These are phyloP conservation scores for Monoplex corrugatus DNA, from an alignment of 2,888 invertebrate species.

Conservation along the genomic window DNA sequence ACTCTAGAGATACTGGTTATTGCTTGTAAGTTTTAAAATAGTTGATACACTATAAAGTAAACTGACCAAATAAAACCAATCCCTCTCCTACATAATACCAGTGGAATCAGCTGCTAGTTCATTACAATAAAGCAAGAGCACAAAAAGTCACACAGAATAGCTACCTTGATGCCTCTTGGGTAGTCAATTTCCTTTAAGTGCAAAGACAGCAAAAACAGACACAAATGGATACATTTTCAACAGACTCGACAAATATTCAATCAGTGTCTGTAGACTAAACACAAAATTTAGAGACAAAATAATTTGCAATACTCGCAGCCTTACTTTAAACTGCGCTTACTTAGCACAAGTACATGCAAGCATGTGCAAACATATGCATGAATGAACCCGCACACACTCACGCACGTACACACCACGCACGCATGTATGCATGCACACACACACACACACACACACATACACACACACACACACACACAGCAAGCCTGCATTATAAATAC, in stretches of 20 bases:
- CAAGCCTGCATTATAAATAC: no score
- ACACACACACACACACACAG: constrained; percentile 11
- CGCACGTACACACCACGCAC: background rate
- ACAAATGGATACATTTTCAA: background rate
- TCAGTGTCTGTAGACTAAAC: background rate
- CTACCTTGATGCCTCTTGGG: constrained; percentile 23
- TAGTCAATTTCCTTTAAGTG: background rate
- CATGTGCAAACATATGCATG: background rate
- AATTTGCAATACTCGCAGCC: background rate
- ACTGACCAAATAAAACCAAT: no score
- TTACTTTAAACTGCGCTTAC: background rate
- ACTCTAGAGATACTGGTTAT: no score
- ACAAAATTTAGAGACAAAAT: background rate
- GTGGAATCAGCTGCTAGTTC: background rate
- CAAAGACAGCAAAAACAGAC: background rate
- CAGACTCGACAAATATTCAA: background rate
- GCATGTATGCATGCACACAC: background rate
- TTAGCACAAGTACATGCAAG: background rate
- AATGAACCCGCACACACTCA: background rate
- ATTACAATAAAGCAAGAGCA: background rate
- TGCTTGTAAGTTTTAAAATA: no score
- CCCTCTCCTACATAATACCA: no score
- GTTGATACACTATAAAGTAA: no score
- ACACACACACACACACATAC: no score
- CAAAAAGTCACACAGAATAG: background rate